Conservation (phyloP, 2,888 invertebrate species). For the Sarcophaga rosellei region DNA sequence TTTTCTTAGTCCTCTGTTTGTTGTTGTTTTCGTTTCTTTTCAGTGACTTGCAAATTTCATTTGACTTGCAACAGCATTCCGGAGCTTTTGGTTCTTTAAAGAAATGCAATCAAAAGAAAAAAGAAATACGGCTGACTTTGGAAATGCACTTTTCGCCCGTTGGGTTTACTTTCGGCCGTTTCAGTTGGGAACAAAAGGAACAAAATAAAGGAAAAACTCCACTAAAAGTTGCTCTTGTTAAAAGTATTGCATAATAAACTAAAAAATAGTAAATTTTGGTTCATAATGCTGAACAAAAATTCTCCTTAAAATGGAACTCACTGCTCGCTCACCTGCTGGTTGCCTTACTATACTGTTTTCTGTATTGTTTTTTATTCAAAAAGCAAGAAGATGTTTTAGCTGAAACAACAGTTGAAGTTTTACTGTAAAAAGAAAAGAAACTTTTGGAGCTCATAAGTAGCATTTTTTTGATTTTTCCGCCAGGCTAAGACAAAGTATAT, state of each 20-base stretch:
- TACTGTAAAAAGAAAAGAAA: too few relatives aligned
- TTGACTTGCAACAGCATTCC: slow-evolving; percentile 31
- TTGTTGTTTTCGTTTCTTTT: not conserved
- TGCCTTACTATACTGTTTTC: too few relatives aligned
- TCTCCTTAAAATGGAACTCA: too few relatives aligned
- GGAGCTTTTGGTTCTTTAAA: not conserved
- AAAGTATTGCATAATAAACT: slow-evolving; percentile 53
- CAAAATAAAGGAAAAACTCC: not conserved
- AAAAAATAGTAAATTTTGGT: slow-evolving; percentile 45
- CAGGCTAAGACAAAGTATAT: too few relatives aligned
- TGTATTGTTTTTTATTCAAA: too few relatives aligned
- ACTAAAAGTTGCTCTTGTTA: slow-evolving; percentile 50
- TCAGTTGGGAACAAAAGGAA: not conserved
- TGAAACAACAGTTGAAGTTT: too few relatives aligned
- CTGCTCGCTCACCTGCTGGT: not conserved
- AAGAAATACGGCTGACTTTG: not conserved
- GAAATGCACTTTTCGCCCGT: slow-evolving; percentile 14
- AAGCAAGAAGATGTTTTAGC: too few relatives aligned
- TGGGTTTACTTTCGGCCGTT: not conserved
- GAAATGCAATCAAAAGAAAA: not conserved
- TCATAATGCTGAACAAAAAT: not conserved
- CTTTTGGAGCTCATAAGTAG: too few relatives aligned
- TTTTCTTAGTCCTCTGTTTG: not conserved
- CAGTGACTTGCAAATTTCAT: slow-evolving; percentile 25
- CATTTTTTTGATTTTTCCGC: too few relatives aligned